These are phyloP conservation scores for Drosophila eohydei DNA, from an alignment of 2,888 invertebrate species.

Conservation along the genomic window DNA sequence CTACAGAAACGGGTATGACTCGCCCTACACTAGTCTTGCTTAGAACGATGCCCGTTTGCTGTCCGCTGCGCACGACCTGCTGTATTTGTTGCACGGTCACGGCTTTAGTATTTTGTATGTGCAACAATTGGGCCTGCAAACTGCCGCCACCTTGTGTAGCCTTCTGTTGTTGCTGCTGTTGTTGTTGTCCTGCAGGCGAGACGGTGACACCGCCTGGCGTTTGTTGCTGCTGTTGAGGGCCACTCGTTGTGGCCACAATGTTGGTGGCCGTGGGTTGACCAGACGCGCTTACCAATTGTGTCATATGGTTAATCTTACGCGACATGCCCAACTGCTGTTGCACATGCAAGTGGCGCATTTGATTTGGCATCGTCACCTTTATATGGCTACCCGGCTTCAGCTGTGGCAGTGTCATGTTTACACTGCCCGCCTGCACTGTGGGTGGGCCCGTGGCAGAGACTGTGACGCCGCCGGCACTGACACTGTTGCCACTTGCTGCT, in stretches of 20 bases:
- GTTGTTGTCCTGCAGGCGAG: slow-evolving; percentile 53
- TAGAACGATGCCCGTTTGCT: slow-evolving; percentile 86
- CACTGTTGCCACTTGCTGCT: slow-evolving; percentile 69
- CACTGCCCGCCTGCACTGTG: slow-evolving; percentile 73
- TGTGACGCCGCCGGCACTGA: slow-evolving; percentile 74
- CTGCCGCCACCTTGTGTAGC: slow-evolving; percentile 85
- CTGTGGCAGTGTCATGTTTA: slow-evolving; percentile 84
- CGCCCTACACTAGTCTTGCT: slow-evolving; percentile 88
- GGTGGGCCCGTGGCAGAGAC: slow-evolving; percentile 79
- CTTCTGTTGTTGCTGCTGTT: slow-evolving; percentile 73
- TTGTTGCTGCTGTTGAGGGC: slow-evolving; percentile 53
- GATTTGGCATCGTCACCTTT: slow-evolving; percentile 87
- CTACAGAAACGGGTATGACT: slow-evolving; percentile 89
- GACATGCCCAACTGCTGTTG: slow-evolving; percentile 87
- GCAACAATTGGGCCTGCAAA: slow-evolving; percentile 89
- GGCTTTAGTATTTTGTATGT: slow-evolving; percentile 87
- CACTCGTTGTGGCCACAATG: slow-evolving; percentile 58
- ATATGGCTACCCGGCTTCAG: slow-evolving; percentile 85
- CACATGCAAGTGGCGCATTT: slow-evolving; percentile 88
- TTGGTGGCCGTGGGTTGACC: slow-evolving; percentile 72
- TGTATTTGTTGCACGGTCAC: slow-evolving; percentile 91
- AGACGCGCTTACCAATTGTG: slow-evolving; percentile 85
- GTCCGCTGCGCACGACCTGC: slow-evolving; percentile 89
- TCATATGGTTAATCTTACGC: slow-evolving; percentile 88
- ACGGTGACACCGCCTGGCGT: slow-evolving; percentile 56